Base-by-base conservation (phyloP, 2,888 invertebrate genomes). In the Conops quadrifasciatus region DNA sequence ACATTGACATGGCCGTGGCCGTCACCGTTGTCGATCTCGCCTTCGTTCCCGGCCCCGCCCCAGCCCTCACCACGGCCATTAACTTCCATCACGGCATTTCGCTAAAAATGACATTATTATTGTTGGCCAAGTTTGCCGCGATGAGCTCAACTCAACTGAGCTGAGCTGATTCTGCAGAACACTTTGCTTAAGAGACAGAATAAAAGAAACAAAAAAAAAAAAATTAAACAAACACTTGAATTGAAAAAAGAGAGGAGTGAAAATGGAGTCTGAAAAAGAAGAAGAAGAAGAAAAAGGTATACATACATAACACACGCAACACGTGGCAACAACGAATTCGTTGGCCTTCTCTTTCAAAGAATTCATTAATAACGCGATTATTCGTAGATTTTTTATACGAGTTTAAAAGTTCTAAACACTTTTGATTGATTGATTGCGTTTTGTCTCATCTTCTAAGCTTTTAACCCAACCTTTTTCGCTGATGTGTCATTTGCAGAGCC, bases 251-350 rank as follows among this genome's bases (percentile, higher is more conserved):
- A 26, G 3, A 59, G 28, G 2, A 45, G 43, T 43, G n/a, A 4
- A 15, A 21, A 53, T n/a, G 21, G n/a, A 53, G 21, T 30, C 30
- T 19, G 19, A 60, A 36, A 60, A 60, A 36, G 19, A 62, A 16
- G 60, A 30, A 62, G 11, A 43, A n/a, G n/a, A n/a, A n/a, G n/a
- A n/a, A n/a, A n/a, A n/a, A n/a, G n/a, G n/a, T n/a, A n/a, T 19
- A 36, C 26, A 62, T 51, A n/a, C 26, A 4, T 60, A 36, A 28
- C 11, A 59, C 49, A 28, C 60, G 59, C 59, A 36, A 71, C 71
- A 75, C 75, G 75, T 75, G 77, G 75, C 76, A 75, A 76, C 74
- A 76, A 76, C 74, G 75, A 77, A 77, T 76, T 76, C 73, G 75
- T 74, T 76, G 76, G 74, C n/a, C n/a, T n/a, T 74, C 74, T 72